These are phyloP conservation scores for Macrotis lagotis DNA, from an alignment of 2,113 vertebrate genomes.

Conservation along the genomic window DNA sequence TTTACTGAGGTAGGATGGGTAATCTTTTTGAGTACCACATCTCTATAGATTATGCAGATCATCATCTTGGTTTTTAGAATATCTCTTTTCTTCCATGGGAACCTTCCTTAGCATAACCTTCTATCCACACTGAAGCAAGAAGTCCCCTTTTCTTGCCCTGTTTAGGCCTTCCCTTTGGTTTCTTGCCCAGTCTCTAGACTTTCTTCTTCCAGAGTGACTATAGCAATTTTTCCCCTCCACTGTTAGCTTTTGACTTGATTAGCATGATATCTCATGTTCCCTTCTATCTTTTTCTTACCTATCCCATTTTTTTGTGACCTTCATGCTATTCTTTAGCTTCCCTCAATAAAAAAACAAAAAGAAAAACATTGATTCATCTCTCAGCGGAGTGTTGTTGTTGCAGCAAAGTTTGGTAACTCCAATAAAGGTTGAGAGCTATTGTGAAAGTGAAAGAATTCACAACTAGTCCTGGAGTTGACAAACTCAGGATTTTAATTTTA, in stretches of 20 bases:
- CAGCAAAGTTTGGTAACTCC: too few species aligned
- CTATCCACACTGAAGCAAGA: neutral
- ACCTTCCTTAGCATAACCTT: neutral
- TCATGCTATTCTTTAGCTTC: neutral
- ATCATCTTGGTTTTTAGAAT: neutral
- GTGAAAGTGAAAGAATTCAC: too few species aligned
- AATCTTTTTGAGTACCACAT: neutral
- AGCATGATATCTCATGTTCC: too few species aligned
- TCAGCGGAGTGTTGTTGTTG: neutral
- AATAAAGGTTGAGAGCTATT: too few species aligned
- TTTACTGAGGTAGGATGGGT: neutral
- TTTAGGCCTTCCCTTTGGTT: neutral
- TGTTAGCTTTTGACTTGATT: neutral
- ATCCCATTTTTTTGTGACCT: neutral
- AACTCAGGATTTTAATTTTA: too few species aligned
- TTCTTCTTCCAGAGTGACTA: too few species aligned
- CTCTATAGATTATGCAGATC: neutral
- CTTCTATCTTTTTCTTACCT: neutral
- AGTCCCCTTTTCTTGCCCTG: neutral
- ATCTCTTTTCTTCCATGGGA: neutral
- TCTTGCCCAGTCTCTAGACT: neutral
- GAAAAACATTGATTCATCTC: neutral
- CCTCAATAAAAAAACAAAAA: too few species aligned
- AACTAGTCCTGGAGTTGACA: too few species aligned
- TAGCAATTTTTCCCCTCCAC: neutral